These are phyloP conservation scores for Sebastes iracundus DNA, from an alignment of 2,797 vertebrate genomes.

Conservation along the genomic window DNA sequence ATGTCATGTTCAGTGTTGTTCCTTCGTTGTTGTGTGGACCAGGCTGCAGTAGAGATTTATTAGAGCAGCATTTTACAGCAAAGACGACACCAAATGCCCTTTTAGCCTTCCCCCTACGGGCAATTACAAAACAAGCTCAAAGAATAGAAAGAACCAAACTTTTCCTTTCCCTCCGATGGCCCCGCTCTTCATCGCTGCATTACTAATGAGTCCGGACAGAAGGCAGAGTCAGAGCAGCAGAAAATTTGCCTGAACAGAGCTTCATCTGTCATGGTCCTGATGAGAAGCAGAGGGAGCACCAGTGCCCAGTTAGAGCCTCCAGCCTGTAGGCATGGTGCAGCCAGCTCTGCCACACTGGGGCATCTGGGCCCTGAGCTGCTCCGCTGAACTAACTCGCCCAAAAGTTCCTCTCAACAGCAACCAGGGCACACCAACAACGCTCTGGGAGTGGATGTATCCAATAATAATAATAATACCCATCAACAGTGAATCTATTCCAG, in stretches of 20 bases:
- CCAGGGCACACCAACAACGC: neutral
- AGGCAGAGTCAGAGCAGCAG: slow-evolving; percentile 79
- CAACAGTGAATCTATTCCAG: neutral
- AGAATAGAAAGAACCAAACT: slow-evolving; percentile 48
- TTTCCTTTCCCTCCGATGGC: slow-evolving; percentile 52
- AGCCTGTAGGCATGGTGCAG: slow-evolving; percentile 44
- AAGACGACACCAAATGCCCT: slow-evolving; percentile 28
- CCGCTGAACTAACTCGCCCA: slow-evolving; percentile 57
- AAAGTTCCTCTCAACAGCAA: slow-evolving; percentile 42
- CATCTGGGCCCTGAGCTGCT: slow-evolving; percentile 64
- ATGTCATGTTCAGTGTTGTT: neutral
- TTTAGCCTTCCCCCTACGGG: slow-evolving; percentile 11
- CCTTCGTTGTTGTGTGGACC: neutral
- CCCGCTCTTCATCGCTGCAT: slow-evolving; percentile 62
- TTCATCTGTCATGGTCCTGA: slow-evolving; percentile 81
- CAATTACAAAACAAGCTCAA: slow-evolving; percentile 54
- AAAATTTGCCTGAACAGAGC: slow-evolving; percentile 80
- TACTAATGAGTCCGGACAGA: slow-evolving; percentile 76
- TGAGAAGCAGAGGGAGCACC: slow-evolving; percentile 70
- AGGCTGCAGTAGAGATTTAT: slow-evolving; percentile 10
- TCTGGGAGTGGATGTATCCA: neutral
- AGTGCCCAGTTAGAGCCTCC: slow-evolving; percentile 63
- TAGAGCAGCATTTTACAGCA: slow-evolving; percentile 16
- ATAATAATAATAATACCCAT: neutral
- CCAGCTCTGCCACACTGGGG: slow-evolving; percentile 46